A percentile compares a stretch with the other conserved stretches of the same genome.
phyloP scores from a whole-genome alignment of 1,140 invertebrate genomes.

The Phymastichus coffea region DNA sequence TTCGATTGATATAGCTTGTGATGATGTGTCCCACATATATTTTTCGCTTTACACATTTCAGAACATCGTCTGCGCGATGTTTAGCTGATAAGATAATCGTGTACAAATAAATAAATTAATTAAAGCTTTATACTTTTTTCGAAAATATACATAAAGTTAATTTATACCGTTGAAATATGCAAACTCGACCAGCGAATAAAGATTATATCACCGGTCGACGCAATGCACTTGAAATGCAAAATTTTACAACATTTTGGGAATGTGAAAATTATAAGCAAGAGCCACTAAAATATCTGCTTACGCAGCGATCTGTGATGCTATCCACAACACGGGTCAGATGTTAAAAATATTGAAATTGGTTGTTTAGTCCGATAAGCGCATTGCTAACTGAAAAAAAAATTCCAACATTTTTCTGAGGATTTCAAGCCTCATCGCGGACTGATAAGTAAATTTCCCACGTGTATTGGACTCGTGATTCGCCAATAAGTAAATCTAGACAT shows the following conservation, averaged over 20 bases:
- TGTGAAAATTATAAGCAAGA: too few relatives aligned
- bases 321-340: too few relatives aligned
- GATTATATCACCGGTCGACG: too few relatives aligned
- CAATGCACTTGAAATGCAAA: too few relatives aligned
- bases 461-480: slow-evolving; percentile 6
- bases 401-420: not conserved
- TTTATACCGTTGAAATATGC: too few relatives aligned
- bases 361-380: not conserved
- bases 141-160: too few relatives aligned
- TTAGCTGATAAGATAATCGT: slow-evolving; percentile 14
- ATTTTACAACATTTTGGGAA: too few relatives aligned
- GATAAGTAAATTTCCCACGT: slow-evolving; percentile 11
- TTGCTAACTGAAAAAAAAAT: not conserved
- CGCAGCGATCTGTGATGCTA: too few relatives aligned
- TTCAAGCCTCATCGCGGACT: too few relatives aligned
- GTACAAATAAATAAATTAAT: not conserved
- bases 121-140: not conserved
- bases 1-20: not conserved
- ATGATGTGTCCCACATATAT: not conserved
- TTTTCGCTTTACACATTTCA: not conserved
- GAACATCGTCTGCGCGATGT: not conserved
- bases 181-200: too few relatives aligned
- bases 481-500: slow-evolving; percentile 6
- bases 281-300: slow-evolving; percentile 1
- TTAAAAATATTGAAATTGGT: slow-evolving; percentile 1